These are phyloP conservation scores for Cantharis rustica DNA, from an alignment of 2,888 invertebrate species.

Conservation along the genomic window DNA sequence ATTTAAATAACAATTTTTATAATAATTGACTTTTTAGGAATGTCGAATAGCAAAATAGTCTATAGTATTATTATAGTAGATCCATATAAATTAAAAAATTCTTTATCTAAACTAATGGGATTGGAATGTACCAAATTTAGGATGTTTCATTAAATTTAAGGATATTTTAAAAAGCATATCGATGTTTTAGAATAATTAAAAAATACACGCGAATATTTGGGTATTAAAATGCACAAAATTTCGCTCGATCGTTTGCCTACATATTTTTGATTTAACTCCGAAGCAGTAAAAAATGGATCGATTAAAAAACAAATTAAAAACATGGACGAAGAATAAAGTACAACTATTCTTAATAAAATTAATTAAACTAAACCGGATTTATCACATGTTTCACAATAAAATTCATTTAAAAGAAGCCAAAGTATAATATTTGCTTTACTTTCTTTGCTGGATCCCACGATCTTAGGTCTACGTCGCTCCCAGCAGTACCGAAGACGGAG, in stretches of 20 bases:
- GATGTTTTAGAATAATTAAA: not conserved
- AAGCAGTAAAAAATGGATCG: not conserved
- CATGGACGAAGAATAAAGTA: not conserved
- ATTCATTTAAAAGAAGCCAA: not conserved
- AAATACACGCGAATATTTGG: not conserved
- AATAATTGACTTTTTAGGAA: not conserved
- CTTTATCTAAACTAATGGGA: not conserved
- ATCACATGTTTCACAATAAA: not conserved
- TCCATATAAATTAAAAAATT: not conserved
- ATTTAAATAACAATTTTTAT: not conserved
- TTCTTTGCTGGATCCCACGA: conserved; percentile 12
- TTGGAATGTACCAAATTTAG: not conserved
- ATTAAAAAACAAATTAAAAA: not conserved
- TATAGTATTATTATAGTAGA: not conserved
- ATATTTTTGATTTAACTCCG: not conserved
- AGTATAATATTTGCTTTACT: not conserved
- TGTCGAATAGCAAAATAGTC: not conserved
- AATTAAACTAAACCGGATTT: not conserved
- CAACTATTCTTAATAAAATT: not conserved
- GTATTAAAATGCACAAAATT: not conserved
- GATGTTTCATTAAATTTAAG: not conserved
- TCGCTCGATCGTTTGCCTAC: not conserved
- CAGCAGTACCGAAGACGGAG: conserved; percentile 26
- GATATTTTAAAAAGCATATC: not conserved
- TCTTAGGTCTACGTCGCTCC: conserved; percentile 26